phyloP scores from a whole-genome alignment of 2,888 invertebrate genomes.

The Maniola hyperantus region DNA sequence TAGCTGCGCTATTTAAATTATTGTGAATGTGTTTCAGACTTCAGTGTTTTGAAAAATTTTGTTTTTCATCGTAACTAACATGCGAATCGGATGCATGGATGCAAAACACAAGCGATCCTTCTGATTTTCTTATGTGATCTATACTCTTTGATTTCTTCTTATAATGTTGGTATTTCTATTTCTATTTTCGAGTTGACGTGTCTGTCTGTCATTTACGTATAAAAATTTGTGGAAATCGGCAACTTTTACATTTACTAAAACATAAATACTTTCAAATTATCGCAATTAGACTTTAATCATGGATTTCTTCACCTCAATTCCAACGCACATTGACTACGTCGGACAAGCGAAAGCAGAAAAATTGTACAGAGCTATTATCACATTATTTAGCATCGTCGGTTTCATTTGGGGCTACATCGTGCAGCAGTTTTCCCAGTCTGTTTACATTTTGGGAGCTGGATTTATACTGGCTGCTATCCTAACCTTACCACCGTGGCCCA shows the following conservation, averaged over 20 bases:
- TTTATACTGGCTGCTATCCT: constrained; percentile 93
- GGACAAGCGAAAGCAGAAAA: constrained; percentile 96
- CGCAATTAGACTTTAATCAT: constrained; percentile 46
- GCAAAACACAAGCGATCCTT: not conserved
- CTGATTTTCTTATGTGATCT: not conserved
- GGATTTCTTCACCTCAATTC: constrained; percentile 77
- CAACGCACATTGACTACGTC: constrained; percentile 88
- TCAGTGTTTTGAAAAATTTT: not conserved
- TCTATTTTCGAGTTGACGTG: constrained; percentile 31
- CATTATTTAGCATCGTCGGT: constrained; percentile 95
- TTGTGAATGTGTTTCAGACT: no score
- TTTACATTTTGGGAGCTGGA: constrained; percentile 95
- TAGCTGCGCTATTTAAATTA: no score
- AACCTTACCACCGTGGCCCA: constrained; percentile 98
- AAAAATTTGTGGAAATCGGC: not conserved
- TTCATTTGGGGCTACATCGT: constrained; percentile 96
- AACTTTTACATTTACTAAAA: not conserved
- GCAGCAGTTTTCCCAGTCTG: constrained; percentile 97
- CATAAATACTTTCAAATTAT: not conserved
- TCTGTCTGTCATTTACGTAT: not conserved
- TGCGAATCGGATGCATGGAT: not conserved
- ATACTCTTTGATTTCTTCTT: not conserved
- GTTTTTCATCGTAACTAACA: not conserved
- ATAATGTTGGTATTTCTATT: not conserved
- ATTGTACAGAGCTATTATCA: constrained; percentile 93